Conservation (phyloP, 1,140 invertebrate species). For the Lepidurus arcticus region DNA sequence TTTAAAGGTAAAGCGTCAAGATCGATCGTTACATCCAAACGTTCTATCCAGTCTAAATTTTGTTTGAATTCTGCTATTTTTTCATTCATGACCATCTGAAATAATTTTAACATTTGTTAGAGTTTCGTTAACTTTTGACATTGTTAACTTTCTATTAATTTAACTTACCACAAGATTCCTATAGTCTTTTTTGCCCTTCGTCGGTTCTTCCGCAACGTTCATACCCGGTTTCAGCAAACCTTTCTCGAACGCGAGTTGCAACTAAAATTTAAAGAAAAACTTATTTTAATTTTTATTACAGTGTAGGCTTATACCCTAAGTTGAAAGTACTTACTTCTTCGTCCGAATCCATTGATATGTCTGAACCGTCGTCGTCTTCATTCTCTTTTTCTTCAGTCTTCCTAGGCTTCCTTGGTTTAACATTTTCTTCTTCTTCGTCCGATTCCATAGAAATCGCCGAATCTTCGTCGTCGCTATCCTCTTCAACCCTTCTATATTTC, state of each 20-base stretch:
- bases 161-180: constrained; percentile 32
- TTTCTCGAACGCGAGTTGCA: constrained; percentile 75
- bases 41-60: constrained; percentile 76
- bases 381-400: constrained; percentile 12
- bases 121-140: no score
- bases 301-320: background rate
- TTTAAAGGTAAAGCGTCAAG: constrained; percentile 74
- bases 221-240: constrained; percentile 76
- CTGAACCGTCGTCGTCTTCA: constrained; percentile 32
- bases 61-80: constrained; percentile 66
- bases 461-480: constrained; percentile 20
- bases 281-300: background rate
- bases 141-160: background rate
- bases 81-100: constrained; percentile 57
- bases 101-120: constrained; percentile 36
- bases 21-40: constrained; percentile 66
- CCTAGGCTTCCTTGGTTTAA: constrained; percentile 9
- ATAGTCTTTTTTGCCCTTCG: constrained; percentile 42
- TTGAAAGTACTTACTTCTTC: constrained; percentile 26
- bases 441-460: constrained; percentile 27
- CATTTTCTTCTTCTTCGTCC: constrained; percentile 32
- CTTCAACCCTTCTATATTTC: background rate
- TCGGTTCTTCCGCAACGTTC: constrained; percentile 55
- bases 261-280: constrained; percentile 46
- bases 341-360: constrained; percentile 30